Base-by-base conservation (phyloP, 1,140 invertebrate species). In the Anthonomus grandis region DNA sequence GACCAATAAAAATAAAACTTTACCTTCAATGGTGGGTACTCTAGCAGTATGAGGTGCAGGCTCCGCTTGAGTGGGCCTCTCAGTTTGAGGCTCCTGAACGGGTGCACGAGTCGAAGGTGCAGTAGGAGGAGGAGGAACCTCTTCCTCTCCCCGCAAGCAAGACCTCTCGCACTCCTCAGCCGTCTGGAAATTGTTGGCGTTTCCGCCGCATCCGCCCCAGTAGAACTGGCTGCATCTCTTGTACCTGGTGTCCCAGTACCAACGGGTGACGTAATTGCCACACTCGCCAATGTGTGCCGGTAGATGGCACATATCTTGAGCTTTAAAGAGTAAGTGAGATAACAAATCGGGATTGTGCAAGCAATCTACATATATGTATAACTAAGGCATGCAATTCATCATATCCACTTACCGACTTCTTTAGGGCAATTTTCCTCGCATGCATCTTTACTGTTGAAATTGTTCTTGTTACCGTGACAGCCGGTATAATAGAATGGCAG, bases 401-500 rank as follows among this genome's bases (percentile, higher is more conserved):
- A 27, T 13, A 15, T 17, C 34, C 50, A 78, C 86, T 89, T 81
- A 91, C 89, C 86, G 64, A 86, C 82, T 70, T 83, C 81, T 47
- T 83, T 77, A 34, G 92, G 89, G 76, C 94, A 97, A 66, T 84
- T 80, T 48, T 79, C 73, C 67, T 88, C 85, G 74, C 95, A 97
- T 71, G 83, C 81, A 59, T 84, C 81, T 73, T 85, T 81, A 70
- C 81, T 83, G 36, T 81, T 79, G 81, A 93, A 97, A 69, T 86
- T 87, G 79, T 96, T 96, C 67, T 78, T 81, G 78, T 95, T 97
- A 58, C 91, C 93, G 63, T 85, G 85, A 77, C 92, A 95, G 60
- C 94, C 94, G 55, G 85, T 86, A 79, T 92, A 97, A 82, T 94
- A 94, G 81, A 98, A 98, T 38, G 92, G 91, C 78, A 89, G 81